Conservation (phyloP, 1,140 invertebrate genomes). For the Drosophila mojavensis region DNA sequence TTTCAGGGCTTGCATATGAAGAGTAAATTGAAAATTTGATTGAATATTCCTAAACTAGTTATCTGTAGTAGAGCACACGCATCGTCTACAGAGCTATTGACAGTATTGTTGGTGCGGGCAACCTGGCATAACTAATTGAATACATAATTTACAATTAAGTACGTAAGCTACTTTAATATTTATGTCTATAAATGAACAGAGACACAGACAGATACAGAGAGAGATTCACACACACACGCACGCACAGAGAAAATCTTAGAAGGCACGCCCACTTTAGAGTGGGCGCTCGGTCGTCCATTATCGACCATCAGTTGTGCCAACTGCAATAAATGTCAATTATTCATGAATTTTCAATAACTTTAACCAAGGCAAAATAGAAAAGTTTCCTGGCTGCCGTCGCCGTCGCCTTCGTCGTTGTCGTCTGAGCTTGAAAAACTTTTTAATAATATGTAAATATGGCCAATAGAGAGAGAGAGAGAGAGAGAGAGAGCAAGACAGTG, state of each 20-base stretch:
- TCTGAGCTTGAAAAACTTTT: slow-evolving; percentile 68
- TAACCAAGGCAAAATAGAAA: slow-evolving; percentile 71
- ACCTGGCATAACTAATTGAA: slow-evolving; percentile 73
- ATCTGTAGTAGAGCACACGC: slow-evolving; percentile 1
- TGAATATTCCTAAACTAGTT: slow-evolving; percentile 6
- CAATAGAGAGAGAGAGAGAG: slow-evolving; percentile 18
- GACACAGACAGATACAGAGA: slow-evolving; percentile 16
- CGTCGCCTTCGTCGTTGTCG: slow-evolving; percentile 30
- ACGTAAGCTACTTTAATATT: slow-evolving; percentile 81
- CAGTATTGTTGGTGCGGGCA: slow-evolving; percentile 21
- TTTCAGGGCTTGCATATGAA: background rate
- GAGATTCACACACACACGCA: slow-evolving; percentile 20
- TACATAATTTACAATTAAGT: slow-evolving; percentile 81
- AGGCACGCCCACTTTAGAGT: background rate
- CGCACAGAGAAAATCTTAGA: slow-evolving; percentile 7
- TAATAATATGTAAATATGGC: slow-evolving; percentile 80
- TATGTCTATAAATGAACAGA: slow-evolving; percentile 70
- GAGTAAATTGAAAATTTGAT: slow-evolving; percentile 1
- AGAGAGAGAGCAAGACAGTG: slow-evolving; percentile 1
- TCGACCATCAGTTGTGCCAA: slow-evolving; percentile 79
- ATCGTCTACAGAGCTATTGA: background rate
- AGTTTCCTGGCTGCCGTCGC: slow-evolving; percentile 42
- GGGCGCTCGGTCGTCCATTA: slow-evolving; percentile 55
- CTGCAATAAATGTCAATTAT: slow-evolving; percentile 82
- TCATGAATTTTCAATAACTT: slow-evolving; percentile 82